A percentile compares a stretch with the other conserved stretches of the same genome.
phyloP scores from a whole-genome alignment of 2,888 invertebrate genomes.

The Apoda limacodes region DNA sequence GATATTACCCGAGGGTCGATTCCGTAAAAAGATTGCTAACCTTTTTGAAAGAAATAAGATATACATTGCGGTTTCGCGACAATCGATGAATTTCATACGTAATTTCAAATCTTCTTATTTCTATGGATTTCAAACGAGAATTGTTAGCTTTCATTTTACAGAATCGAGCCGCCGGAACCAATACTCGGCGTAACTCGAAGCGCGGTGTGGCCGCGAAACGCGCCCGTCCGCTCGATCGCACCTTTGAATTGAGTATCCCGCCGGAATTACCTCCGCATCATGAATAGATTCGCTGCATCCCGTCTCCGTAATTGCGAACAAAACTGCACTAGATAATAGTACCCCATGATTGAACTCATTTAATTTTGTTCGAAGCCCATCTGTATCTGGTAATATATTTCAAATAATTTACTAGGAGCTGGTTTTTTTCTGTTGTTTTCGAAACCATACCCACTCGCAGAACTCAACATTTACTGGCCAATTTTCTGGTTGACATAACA shows the following conservation, averaged over 20 bases:
- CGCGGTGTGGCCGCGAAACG: slow-evolving; percentile 17
- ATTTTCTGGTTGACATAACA: slow-evolving; percentile 16
- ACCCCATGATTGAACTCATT: slow-evolving; percentile 8
- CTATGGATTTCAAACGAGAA: no score
- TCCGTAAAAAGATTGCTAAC: no score
- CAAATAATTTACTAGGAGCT: slow-evolving; percentile 2
- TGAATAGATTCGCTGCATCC: slow-evolving; percentile 17
- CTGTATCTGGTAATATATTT: slow-evolving; percentile 9
- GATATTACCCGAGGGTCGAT: no score
- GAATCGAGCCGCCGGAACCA: no score
- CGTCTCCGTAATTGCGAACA: slow-evolving; percentile 21
- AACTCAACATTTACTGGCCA: no score
- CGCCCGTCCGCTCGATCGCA: slow-evolving; percentile 18
- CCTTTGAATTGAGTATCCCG: slow-evolving; percentile 12
- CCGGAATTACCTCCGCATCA: slow-evolving; percentile 16
- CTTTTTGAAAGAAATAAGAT: no score
- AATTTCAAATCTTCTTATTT: slow-evolving; percentile 4
- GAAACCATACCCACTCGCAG: no score
- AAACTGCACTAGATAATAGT: slow-evolving; percentile 8
- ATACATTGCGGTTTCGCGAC: no score
- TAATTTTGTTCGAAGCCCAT: slow-evolving; percentile 11
- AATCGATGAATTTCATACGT: no score
- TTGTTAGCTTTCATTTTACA: no score
- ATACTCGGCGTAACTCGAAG: slow-evolving; percentile 9
- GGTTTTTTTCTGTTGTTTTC: slow-evolving; percentile 6